Conservation (phyloP, 1,140 invertebrate species). For the Pteromalus puparum region DNA sequence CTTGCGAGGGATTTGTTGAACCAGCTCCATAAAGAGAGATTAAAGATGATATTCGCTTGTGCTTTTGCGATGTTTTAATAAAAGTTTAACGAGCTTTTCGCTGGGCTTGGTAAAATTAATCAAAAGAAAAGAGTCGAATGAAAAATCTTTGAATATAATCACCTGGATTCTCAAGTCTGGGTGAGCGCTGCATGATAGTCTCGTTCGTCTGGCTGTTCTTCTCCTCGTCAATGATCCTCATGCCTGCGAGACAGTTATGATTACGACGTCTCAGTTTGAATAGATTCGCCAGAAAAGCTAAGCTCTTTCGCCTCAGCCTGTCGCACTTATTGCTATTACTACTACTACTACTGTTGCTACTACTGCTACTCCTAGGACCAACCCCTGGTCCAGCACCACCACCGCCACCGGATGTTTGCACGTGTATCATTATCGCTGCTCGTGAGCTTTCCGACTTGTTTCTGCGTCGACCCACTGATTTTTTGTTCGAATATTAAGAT, state of each 20-base stretch:
- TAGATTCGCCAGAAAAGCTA: constrained; percentile 67
- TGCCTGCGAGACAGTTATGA: constrained; percentile 65
- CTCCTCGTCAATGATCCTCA: constrained; percentile 72
- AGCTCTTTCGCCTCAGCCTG: constrained; percentile 69
- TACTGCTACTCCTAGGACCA: neutral
- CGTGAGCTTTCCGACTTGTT: neutral
- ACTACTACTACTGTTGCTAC: constrained; percentile 28
- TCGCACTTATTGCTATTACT: constrained; percentile 64
- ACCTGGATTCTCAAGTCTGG: constrained; percentile 71
- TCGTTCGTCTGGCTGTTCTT: constrained; percentile 54
- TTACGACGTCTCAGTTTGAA: constrained; percentile 64
- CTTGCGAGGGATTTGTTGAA: too few relatives aligned
- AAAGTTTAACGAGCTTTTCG: too few relatives aligned
- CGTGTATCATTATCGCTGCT: constrained; percentile 67
- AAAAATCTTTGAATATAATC: constrained; percentile 33
- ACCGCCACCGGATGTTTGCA: constrained; percentile 53
- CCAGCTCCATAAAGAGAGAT: too few relatives aligned
- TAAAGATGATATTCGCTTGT: too few relatives aligned
- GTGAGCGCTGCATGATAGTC: constrained; percentile 64
- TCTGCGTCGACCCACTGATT: neutral
- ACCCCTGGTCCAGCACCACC: neutral
- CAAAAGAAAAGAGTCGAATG: too few relatives aligned
- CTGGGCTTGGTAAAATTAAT: too few relatives aligned
- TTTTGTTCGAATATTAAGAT: too few relatives aligned
- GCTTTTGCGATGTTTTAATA: too few relatives aligned